A percentile compares a stretch with the other conserved stretches of the same genome.
Evolutionary conservation across 1,140 invertebrate species (phyloP).

Genomic region (Nasonia giraulti): DNA sequence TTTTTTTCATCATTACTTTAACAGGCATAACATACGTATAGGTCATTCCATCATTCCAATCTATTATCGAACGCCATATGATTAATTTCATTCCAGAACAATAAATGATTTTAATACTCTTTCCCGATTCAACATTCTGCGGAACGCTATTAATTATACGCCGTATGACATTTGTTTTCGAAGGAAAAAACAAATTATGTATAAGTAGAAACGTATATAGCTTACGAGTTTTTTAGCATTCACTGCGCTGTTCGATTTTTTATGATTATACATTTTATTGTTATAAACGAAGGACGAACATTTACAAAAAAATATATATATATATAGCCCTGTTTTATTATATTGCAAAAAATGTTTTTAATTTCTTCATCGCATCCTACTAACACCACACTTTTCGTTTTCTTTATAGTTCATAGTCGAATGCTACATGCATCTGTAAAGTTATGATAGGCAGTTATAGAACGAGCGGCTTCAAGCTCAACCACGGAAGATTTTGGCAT

Average conservation of each 20-base stretch:
- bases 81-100: conserved; percentile 35
- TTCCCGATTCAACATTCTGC: neutral
- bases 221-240: conserved; percentile 2
- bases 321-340: conserved; percentile 11
- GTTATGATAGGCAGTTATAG: too few species aligned
- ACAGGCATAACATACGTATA: neutral
- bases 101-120: conserved; percentile 26
- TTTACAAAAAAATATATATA: neutral
- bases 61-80: conserved; percentile 7
- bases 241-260: conserved; percentile 20
- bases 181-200: neutral
- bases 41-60: conserved; percentile 11
- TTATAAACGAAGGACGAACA: neutral
- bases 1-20: conserved; percentile 7
- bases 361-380: neutral
- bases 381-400: neutral
- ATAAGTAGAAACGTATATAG: neutral
- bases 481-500: too few species aligned
- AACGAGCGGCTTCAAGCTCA: too few species aligned
- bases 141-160: neutral
- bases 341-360: neutral
- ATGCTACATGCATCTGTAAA: neutral
- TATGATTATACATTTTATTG: conserved; percentile 34
- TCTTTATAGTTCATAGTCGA: neutral
- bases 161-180: neutral